These are phyloP conservation scores for Phrynocephalus vlangalii DNA, from an alignment of 2,797 vertebrate genomes.

Conservation along the genomic window DNA sequence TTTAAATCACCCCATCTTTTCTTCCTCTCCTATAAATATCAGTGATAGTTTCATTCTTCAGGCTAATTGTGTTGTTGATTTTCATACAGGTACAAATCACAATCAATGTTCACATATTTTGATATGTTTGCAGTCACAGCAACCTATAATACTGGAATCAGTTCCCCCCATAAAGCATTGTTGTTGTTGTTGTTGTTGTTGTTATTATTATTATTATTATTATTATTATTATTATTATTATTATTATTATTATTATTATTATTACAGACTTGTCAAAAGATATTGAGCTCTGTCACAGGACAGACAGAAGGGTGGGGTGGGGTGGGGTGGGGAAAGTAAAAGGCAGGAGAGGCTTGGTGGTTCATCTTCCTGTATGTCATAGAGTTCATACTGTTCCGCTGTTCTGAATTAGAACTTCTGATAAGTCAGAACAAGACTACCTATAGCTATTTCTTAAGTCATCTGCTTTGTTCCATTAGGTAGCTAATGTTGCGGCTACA, in stretches of 20 bases:
- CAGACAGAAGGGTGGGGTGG: neutral
- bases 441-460: constrained; percentile 49
- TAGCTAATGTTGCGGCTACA: constrained; percentile 50
- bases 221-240: too few species aligned
- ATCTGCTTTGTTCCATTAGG: constrained; percentile 53
- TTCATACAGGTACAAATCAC: neutral
- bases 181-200: too few species aligned
- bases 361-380: constrained; percentile 33
- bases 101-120: neutral
- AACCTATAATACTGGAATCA: neutral
- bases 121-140: neutral
- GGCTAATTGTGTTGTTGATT: neutral
- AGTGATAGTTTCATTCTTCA: too few species aligned
- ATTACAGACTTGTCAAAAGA: neutral
- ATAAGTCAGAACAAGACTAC: constrained; percentile 36
- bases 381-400: constrained; percentile 15
- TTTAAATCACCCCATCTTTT: too few species aligned
- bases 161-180: too few species aligned
- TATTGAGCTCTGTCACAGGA: neutral
- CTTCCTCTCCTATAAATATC: too few species aligned
- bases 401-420: constrained; percentile 20
- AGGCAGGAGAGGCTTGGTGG: neutral
- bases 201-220: too few species aligned
- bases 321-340: neutral
- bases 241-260: too few species aligned